phyloP scores from a whole-genome alignment of 2,888 invertebrate genomes.

The Chalcosyrphus nemorum region DNA sequence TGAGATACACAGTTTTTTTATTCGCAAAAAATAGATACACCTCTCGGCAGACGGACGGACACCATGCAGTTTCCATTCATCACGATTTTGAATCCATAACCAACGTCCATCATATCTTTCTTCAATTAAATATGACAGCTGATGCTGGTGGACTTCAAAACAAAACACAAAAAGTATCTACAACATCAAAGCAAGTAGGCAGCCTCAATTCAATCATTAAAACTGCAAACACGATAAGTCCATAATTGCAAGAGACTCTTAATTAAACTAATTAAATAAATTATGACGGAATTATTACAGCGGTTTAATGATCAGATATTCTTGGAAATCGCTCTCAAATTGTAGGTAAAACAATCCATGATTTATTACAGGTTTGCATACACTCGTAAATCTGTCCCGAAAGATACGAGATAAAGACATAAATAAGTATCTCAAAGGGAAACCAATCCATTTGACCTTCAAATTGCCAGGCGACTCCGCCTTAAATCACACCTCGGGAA shows the following conservation, averaged over 20 bases:
- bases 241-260: conserved; percentile 31
- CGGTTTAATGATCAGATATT: conserved; percentile 7
- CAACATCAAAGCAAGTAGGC: conserved; percentile 9
- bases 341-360: conserved; percentile 24
- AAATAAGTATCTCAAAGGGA: conserved; percentile 4
- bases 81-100: conserved; percentile 51
- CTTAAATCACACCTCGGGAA: conserved; percentile 61
- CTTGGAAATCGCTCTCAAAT: conserved; percentile 11
- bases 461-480: conserved; percentile 39
- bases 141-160: conserved; percentile 24
- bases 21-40: conserved; percentile 4
- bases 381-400: not conserved
- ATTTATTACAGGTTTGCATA: conserved; percentile 17
- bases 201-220: conserved; percentile 45
- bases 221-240: conserved; percentile 21
- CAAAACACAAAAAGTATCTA: conserved; percentile 5
- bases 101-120: conserved; percentile 54
- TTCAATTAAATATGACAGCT: conserved; percentile 66
- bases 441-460: conserved; percentile 49
- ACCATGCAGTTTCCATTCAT: conserved; percentile 33
- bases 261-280: conserved; percentile 65
- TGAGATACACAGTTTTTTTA: conserved; percentile 24
- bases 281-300: conserved; percentile 37
- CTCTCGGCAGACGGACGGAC: not conserved
- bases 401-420: conserved; percentile 32